A percentile compares a stretch with the other conserved stretches of the same genome.
These are phyloP conservation scores for Microtus montanus DNA, from an alignment of 2,113 vertebrate genomes.

Conservation along the genomic window DNA sequence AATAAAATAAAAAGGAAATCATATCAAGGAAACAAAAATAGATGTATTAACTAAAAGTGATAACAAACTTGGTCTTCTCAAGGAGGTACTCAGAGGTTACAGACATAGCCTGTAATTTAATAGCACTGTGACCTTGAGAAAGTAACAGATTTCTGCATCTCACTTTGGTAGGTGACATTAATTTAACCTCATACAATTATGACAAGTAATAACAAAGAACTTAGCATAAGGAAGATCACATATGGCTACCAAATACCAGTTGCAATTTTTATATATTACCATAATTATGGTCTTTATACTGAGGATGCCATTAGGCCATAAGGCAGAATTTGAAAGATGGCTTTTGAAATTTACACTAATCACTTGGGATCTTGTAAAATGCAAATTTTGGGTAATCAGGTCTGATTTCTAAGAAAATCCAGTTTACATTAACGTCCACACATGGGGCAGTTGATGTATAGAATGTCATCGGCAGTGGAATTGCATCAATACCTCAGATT, in stretches of 20 bases:
- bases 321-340: background rate
- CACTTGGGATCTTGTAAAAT: background rate
- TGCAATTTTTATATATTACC: background rate
- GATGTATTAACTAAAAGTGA: slow-evolving; percentile 35
- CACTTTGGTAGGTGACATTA: background rate
- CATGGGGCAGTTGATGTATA: background rate
- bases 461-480: background rate
- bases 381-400: background rate
- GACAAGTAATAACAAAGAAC: background rate
- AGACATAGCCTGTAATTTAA: background rate
- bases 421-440: background rate
- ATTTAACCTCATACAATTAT: background rate
- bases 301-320: background rate
- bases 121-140: slow-evolving; percentile 14
- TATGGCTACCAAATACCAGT: background rate
- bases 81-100: background rate
- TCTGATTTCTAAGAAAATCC: background rate
- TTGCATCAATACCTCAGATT: background rate
- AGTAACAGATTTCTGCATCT: slow-evolving; percentile 12
- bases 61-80: background rate
- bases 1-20: slow-evolving; percentile 61
- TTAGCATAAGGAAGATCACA: background rate
- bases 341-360: background rate
- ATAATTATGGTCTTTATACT: background rate
- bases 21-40: slow-evolving; percentile 53